Percentiles rank a stretch among this genome's conserved stretches.
phyloP scores from a whole-genome alignment of 2,113 vertebrate species.

The Malurus alboscapulatus region DNA sequence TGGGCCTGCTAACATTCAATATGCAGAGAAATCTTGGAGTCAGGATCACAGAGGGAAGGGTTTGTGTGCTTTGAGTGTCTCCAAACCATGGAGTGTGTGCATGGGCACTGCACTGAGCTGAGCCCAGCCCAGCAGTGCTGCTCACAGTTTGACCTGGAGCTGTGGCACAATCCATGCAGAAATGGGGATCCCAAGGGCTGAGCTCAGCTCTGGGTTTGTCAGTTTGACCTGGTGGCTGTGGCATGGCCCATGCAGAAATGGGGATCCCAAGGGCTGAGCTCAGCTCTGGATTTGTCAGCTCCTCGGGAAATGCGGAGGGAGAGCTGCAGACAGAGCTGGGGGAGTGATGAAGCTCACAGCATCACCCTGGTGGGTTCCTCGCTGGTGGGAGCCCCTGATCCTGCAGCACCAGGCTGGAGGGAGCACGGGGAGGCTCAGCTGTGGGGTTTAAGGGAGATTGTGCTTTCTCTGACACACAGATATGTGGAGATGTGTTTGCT shows the following conservation, averaged over 20 bases:
- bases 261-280: not conserved
- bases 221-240: not conserved
- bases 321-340: not conserved
- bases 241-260: not conserved
- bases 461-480: not conserved
- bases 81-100: not conserved
- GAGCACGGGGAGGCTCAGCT: rapidly evolving
- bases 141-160: not conserved
- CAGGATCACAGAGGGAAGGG: not conserved
- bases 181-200: not conserved
- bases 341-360: rapidly evolving
- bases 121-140: not conserved
- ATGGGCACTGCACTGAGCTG: not conserved
- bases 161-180: not conserved
- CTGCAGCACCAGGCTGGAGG: rapidly evolving
- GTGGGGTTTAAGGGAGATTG: not conserved
- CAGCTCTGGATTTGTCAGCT: not conserved
- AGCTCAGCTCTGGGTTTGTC: not conserved
- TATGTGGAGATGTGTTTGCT: not conserved
- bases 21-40: not conserved
- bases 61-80: not conserved
- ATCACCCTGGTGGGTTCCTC: rapidly evolving
- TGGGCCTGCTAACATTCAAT: not conserved
- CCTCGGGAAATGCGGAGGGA: not conserved
- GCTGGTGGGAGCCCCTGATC: rapidly evolving